Percentiles rank a stretch among this genome's conserved stretches.
These are phyloP conservation scores for human (Homo sapiens) DNA, from an alignment of 2,113 vertebrate species.

Conservation along the genomic window DNA sequence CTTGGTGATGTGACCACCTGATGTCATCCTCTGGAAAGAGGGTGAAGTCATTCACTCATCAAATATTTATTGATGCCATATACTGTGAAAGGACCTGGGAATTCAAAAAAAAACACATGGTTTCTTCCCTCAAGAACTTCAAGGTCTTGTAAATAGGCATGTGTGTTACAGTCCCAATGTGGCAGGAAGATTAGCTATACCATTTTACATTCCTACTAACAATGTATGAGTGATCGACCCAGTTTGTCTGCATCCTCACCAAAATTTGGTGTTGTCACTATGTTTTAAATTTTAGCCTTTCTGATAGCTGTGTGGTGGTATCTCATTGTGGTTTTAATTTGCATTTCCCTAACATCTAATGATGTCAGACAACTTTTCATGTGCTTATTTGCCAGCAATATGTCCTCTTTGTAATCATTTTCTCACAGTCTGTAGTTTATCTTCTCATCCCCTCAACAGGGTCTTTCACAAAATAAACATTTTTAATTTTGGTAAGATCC, in stretches of 20 bases:
- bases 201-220: background rate
- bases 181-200: no score
- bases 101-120: background rate
- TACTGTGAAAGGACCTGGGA: background rate
- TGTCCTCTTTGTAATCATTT: background rate
- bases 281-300: background rate
- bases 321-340: background rate
- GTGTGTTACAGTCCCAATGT: rapidly evolving
- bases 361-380: background rate
- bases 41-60: slow-evolving; percentile 48
- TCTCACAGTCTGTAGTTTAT: background rate
- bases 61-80: background rate
- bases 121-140: background rate
- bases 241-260: background rate
- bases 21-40: background rate
- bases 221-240: background rate
- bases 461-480: background rate
- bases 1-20: background rate
- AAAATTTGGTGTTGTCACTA: background rate
- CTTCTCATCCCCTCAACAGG: background rate
- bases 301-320: background rate
- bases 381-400: background rate
- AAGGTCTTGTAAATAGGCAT: background rate
- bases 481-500: background rate
- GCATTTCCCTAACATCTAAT: background rate